phyloP scores from a whole-genome alignment of 2,113 vertebrate species.

The Eclectus roratus region DNA sequence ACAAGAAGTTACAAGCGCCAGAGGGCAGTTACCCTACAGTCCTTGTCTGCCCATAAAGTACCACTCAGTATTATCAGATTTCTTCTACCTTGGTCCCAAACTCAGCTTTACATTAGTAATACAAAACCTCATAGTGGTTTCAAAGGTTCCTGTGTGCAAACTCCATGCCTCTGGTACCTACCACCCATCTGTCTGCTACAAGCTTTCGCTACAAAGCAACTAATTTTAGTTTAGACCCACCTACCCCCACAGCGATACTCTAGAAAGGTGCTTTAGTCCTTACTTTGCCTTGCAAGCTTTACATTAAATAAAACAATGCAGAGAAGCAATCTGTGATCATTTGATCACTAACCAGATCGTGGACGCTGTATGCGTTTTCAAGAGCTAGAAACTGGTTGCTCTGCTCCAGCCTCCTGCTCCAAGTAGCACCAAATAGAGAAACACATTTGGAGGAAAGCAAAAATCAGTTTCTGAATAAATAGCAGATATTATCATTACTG shows the following conservation, averaged over 20 bases:
- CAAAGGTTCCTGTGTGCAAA: not conserved
- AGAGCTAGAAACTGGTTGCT: not conserved
- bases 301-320: not conserved
- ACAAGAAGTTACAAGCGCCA: not conserved
- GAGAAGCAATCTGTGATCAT: not conserved
- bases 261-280: not conserved
- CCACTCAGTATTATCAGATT: not conserved
- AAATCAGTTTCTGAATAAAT: not conserved
- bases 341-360: not conserved
- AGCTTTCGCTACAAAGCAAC: not conserved
- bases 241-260: not conserved
- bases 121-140: not conserved
- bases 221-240: not conserved
- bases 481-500: not conserved
- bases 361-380: not conserved
- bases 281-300: not conserved
- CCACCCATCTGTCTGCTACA: not conserved
- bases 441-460: not conserved
- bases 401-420: not conserved
- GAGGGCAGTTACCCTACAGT: not conserved
- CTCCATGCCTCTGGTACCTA: not conserved
- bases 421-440: conserved; percentile 35
- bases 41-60: not conserved
- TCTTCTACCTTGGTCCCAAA: not conserved
- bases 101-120: accelerated